Percentiles rank a stretch among this genome's conserved stretches.
These are phyloP conservation scores for Pampusana beccarii DNA, from an alignment of 2,113 vertebrate species.

Conservation along the genomic window DNA sequence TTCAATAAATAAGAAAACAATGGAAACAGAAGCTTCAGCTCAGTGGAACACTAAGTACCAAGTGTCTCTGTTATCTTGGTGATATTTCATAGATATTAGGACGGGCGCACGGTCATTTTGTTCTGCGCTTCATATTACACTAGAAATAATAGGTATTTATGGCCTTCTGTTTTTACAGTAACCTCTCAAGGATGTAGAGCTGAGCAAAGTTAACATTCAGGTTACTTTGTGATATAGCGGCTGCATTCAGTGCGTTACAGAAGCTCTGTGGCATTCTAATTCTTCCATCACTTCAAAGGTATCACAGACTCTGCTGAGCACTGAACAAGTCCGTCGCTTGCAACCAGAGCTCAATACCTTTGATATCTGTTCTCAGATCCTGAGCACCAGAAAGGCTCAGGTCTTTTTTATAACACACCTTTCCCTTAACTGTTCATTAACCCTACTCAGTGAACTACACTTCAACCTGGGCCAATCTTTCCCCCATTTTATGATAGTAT, in stretches of 20 bases:
- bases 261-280: not conserved
- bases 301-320: not conserved
- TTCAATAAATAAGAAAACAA: not conserved
- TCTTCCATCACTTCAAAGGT: not conserved
- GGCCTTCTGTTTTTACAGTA: not conserved
- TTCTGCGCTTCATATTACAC: not conserved
- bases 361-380: not conserved
- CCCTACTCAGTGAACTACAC: not conserved
- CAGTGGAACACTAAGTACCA: not conserved
- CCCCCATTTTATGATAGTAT: not conserved
- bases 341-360: not conserved
- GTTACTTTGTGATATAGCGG: not conserved
- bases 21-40: not conserved
- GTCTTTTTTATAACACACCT: not conserved
- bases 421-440: not conserved
- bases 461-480: not conserved
- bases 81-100: not conserved
- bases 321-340: not conserved
- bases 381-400: not conserved
- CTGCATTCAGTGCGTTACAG: not conserved
- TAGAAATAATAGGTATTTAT: not conserved
- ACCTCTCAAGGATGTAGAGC: not conserved
- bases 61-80: not conserved
- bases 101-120: rapidly evolving
- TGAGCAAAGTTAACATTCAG: not conserved